Percentiles rank a stretch among this genome's conserved stretches.
phyloP scores from a whole-genome alignment of 2,797 vertebrate species.

The Syndactyla subalaris region DNA sequence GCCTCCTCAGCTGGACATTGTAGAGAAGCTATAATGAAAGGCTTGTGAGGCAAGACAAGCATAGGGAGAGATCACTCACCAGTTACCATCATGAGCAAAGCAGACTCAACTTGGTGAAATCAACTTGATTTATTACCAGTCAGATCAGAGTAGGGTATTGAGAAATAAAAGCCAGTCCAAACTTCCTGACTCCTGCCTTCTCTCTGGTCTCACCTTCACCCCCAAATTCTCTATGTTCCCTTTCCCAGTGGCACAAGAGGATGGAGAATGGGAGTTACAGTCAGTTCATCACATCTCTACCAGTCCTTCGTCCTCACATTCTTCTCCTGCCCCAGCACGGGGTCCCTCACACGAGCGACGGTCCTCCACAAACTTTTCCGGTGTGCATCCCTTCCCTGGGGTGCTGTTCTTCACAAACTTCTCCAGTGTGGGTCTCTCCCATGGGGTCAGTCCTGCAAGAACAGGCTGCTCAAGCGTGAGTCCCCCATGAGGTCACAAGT shows the following conservation, averaged over 20 bases:
- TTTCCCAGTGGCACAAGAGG: fast-evolving
- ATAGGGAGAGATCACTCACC: not conserved
- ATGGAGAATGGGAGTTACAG: not conserved
- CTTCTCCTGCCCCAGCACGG: not conserved
- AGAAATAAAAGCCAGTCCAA: not conserved
- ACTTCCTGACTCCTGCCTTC: not conserved
- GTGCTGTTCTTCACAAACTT: not conserved
- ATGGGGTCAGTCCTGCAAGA: not conserved
- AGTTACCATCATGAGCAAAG: not conserved
- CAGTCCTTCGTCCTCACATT: not conserved
- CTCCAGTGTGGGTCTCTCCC: fast-evolving
- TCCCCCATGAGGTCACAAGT: not conserved
- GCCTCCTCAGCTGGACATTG: not conserved
- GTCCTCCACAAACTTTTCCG: not conserved
- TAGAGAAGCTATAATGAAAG: not conserved
- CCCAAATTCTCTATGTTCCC: not conserved
- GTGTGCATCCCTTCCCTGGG: fast-evolving
- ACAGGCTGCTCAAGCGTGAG: fast-evolving
- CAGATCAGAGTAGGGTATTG: not conserved
- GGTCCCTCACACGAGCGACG: not conserved
- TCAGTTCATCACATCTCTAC: not conserved
- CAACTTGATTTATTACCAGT: not conserved
- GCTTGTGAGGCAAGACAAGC: fast-evolving
- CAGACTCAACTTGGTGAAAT: not conserved
- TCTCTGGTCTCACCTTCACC: not conserved